A percentile compares a stretch with the other conserved stretches of the same genome.
These are phyloP conservation scores for Scrobipalpa costella DNA, from an alignment of 2,888 invertebrate genomes.

Conservation along the genomic window DNA sequence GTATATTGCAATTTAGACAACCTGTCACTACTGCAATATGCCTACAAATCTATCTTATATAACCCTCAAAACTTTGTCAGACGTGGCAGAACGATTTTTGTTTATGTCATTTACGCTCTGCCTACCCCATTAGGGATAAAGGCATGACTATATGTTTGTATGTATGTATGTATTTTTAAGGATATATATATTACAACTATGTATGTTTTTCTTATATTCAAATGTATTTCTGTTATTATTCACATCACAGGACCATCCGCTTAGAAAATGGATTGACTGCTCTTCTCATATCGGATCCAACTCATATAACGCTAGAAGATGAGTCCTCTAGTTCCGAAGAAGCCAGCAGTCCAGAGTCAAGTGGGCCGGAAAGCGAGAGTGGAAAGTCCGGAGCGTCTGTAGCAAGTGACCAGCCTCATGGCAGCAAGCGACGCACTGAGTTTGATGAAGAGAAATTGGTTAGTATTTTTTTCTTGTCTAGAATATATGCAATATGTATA, in stretches of 20 bases:
- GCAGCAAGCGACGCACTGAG: constrained; percentile 52
- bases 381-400: constrained; percentile 45
- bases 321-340: constrained; percentile 62
- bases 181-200: too few species aligned
- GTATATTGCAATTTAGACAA: too few species aligned
- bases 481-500: too few species aligned
- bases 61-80: too few species aligned
- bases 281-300: constrained; percentile 85
- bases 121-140: too few species aligned
- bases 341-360: constrained; percentile 56
- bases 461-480: constrained; percentile 37
- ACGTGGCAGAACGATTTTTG: too few species aligned
- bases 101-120: too few species aligned
- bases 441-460: constrained; percentile 76
- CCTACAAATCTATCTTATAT: too few species aligned
- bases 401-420: constrained; percentile 60
- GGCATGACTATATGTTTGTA: too few species aligned
- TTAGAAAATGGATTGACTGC: constrained; percentile 87
- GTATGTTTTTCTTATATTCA: neutral
- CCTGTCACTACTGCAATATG: too few species aligned
- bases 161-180: too few species aligned
- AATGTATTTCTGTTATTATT: constrained; percentile 7
- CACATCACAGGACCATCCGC: constrained; percentile 82
- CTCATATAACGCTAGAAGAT: constrained; percentile 47
- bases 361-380: constrained; percentile 71